Conservation (phyloP, 2,888 invertebrate genomes). For the Coleophora flavipennella region DNA sequence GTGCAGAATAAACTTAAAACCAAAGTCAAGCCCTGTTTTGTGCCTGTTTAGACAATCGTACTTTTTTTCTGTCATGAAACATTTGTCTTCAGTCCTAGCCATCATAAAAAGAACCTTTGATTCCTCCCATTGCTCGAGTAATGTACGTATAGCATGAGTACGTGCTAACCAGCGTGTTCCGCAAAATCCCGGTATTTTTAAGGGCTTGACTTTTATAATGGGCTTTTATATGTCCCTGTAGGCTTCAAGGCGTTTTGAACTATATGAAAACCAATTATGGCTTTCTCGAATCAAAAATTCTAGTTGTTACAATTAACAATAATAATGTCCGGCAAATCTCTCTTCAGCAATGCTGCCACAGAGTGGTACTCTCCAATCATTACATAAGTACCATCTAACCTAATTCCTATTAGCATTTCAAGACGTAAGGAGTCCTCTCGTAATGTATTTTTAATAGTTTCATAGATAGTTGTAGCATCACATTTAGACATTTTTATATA, state of each 20-base stretch:
- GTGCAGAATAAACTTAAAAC: too few relatives aligned
- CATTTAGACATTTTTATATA: conserved; percentile 4
- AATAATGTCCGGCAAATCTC: conserved; percentile 9
- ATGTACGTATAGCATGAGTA: conserved; percentile 6
- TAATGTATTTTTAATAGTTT: conserved; percentile 2
- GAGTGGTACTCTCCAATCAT: conserved; percentile 15
- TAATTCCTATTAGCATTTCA: conserved; percentile 10
- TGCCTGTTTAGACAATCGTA: too few relatives aligned
- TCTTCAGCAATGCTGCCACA: conserved; percentile 12
- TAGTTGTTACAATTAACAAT: conserved; percentile 10
- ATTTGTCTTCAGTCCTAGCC: conserved; percentile 7
- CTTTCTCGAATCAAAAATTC: conserved; percentile 8
- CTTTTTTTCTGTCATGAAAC: conserved; percentile 7
- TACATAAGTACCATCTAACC: conserved; percentile 10
- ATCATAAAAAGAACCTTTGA: conserved; percentile 7
- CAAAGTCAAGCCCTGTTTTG: too few relatives aligned
- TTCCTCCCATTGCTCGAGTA: conserved; percentile 9
- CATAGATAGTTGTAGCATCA: conserved; percentile 6
- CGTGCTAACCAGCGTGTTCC: conserved; percentile 9
- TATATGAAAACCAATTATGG: conserved; percentile 10
- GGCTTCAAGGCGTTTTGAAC: conserved; percentile 6
- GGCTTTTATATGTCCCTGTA: conserved; percentile 4
- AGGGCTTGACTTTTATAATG: conserved; percentile 4
- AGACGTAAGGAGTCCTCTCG: conserved; percentile 6
- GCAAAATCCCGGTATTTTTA: conserved; percentile 7